phyloP scores from a whole-genome alignment of 2,113 vertebrate species.

The Tyrannus savana region DNA sequence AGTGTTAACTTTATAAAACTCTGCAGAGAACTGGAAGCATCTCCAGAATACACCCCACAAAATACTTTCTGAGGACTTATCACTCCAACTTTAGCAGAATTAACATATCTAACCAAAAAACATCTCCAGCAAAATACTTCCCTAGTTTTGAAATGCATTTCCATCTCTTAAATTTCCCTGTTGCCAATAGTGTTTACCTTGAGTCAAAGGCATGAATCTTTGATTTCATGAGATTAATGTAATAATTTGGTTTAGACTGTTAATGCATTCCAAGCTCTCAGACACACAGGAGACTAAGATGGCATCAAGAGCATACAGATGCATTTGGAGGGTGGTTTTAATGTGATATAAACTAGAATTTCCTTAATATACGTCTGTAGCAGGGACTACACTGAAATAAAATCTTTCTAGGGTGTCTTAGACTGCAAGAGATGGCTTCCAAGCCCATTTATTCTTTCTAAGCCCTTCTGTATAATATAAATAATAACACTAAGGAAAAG shows the following conservation, averaged over 20 bases:
- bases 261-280: not conserved
- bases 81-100: not conserved
- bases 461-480: not conserved
- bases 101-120: not conserved
- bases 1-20: not conserved
- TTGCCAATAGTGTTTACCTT: not conserved
- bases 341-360: not conserved
- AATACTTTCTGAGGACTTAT: not conserved
- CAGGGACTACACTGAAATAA: not conserved
- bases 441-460: not conserved
- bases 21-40: not conserved
- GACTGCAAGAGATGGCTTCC: not conserved
- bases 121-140: not conserved
- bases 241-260: not conserved
- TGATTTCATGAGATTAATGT: not conserved
- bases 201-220: not conserved
- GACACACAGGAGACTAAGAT: not conserved
- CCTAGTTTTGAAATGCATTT: not conserved
- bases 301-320: not conserved
- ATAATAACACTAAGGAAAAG: not conserved
- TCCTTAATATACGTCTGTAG: not conserved
- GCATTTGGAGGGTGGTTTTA: not conserved
- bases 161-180: not conserved
- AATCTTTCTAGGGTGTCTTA: not conserved
- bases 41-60: not conserved